Percentiles rank a stretch among this genome's conserved stretches.
Conservation (phyloP, 1,140 invertebrate species). For the Heliconius congener region DNA sequence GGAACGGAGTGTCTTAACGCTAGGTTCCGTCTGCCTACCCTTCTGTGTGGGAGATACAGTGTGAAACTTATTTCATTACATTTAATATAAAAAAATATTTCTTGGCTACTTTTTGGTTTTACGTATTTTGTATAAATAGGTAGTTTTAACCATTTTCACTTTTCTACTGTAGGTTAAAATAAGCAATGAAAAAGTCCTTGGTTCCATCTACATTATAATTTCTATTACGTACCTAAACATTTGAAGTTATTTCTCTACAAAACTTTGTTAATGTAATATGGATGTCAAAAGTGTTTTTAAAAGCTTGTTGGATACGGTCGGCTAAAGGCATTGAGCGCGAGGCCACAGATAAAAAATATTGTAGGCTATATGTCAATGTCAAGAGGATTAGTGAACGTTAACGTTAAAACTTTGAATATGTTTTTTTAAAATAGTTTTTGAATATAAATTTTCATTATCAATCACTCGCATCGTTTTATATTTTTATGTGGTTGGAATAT, state of each 20-base stretch:
- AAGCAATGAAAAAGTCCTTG: neutral
- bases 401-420: slow-evolving; percentile 20
- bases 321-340: slow-evolving; percentile 48
- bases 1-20: too few relatives aligned
- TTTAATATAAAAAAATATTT: too few relatives aligned
- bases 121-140: neutral
- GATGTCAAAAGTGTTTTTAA: slow-evolving; percentile 32
- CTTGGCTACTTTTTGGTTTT: neutral
- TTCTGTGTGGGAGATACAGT: too few relatives aligned
- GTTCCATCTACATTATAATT: neutral
- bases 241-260: neutral
- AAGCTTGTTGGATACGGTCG: slow-evolving; percentile 36
- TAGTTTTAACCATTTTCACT: neutral
- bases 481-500: neutral
- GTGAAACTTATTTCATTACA: too few relatives aligned
- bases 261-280: slow-evolving; percentile 31
- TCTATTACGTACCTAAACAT: neutral
- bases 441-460: slow-evolving; percentile 18
- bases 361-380: slow-evolving; percentile 50
- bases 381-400: slow-evolving; percentile 37
- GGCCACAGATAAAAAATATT: slow-evolving; percentile 52
- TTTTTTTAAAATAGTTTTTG: slow-evolving; percentile 19
- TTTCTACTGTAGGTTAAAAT: neutral
- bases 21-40: too few relatives aligned
- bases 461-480: slow-evolving; percentile 14